Conservation (phyloP, 2,797 vertebrate genomes). For the Sebastes wilsoni region DNA sequence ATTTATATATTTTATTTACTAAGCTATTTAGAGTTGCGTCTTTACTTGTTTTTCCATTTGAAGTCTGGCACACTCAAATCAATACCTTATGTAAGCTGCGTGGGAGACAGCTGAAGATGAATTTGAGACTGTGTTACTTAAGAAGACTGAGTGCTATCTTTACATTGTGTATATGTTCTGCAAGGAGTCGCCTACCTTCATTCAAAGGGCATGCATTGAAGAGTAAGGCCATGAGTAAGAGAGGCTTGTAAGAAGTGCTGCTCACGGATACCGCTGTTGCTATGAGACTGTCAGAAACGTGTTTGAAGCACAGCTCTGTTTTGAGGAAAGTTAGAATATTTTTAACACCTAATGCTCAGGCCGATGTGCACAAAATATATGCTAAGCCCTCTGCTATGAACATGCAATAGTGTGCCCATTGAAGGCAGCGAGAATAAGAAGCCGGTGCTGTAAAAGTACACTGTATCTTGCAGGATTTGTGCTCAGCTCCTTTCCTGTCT, state of each 20-base stretch:
- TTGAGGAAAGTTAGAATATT: conserved; percentile 59
- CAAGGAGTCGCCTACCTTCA: conserved; percentile 61
- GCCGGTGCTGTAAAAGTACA: not conserved
- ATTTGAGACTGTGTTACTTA: conserved; percentile 54
- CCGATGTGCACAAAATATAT: conserved; percentile 15
- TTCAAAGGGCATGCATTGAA: conserved; percentile 51
- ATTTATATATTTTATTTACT: conserved; percentile 24
- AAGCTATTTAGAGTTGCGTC: conserved; percentile 39
- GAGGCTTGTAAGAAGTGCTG: conserved; percentile 45
- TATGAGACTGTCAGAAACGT: conserved; percentile 64
- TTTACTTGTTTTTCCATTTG: conserved; percentile 61
- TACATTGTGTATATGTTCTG: conserved; percentile 59
- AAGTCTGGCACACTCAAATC: conserved; percentile 66
- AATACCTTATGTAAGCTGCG: conserved; percentile 76
- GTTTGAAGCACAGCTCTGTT: conserved; percentile 53
- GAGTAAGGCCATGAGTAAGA: conserved; percentile 40
- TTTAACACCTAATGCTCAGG: conserved; percentile 50
- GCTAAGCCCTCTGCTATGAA: conserved; percentile 40
- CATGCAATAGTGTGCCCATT: not conserved
- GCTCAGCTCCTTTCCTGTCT: conserved; percentile 14
- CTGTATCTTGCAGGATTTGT: not conserved
- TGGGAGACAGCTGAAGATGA: conserved; percentile 69
- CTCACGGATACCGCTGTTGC: conserved; percentile 65
- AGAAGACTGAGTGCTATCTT: conserved; percentile 60
- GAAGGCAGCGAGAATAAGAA: conserved; percentile 12